Evolutionary conservation across 2,113 vertebrate species (phyloP), one percentile per base, ranked within the genome.

Genomic region (Colaptes auratus): DNA sequence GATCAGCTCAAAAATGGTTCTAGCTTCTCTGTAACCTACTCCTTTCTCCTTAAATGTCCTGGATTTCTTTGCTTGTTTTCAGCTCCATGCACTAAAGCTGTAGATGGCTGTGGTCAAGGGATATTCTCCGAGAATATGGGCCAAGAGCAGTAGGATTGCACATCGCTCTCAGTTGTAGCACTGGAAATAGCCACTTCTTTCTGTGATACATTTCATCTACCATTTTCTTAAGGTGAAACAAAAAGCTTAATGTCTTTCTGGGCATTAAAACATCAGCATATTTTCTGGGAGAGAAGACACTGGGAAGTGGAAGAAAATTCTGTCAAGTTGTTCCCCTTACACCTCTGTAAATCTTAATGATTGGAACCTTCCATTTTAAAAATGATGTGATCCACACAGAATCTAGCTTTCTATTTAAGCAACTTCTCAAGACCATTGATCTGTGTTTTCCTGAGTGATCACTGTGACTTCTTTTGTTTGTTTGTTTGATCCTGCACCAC

Each of bases 161-260:
- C 48, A 30, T 79, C 78, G 30, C 59, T 95, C 85, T 93, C 35
- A 8, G 30, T 86, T 79, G 75, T 84, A 69, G 75, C 89, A 63
- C 73, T 90, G 70, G 59, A 89, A 92, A 95, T 21, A 95, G n/a
- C 92, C 96, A 69, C 66, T 93, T 92, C 93, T 94, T 0, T 12
- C 79, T 91, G 83, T 78, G n/a, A 76, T 95, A 95, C 82, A 67
- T 95, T 97, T 96, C 95, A 95, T 56, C 89, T 86, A 85, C 85
- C 63, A 58, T 39, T 73, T 95, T 94, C 87, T 79, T n/a, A 79
- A 74, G 92, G 72, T 94, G 82, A 94, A 94, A 86, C 61, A 84
- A 92, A 93, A 92, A 67, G 12, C 48, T 83, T 88, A 21, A 65
- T 89, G 70, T 58, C 35, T 89, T 53, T 92, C 36, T 86, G 74